Conservation (phyloP, 2,113 vertebrate species). For the Catharus bicknelli region DNA sequence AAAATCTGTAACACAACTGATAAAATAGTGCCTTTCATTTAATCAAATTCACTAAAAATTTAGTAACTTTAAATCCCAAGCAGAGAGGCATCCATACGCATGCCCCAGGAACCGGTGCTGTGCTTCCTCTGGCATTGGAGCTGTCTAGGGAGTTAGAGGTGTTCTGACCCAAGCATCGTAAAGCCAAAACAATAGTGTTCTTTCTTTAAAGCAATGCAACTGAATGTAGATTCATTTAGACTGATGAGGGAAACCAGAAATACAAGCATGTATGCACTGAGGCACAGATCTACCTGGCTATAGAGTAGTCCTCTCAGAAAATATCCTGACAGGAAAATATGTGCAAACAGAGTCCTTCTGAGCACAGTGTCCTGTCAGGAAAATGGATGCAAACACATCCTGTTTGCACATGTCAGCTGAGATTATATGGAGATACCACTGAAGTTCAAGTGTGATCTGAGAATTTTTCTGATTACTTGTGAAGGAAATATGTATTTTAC, state of each 20-base stretch:
- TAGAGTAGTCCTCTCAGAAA: neutral
- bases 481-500: neutral
- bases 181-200: neutral
- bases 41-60: neutral
- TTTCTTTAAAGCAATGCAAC: neutral
- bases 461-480: neutral
- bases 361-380: neutral
- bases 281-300: neutral
- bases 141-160: neutral
- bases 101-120: fast-evolving
- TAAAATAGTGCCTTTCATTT: neutral
- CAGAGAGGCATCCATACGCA: neutral
- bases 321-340: too few species aligned
- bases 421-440: neutral
- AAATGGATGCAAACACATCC: neutral
- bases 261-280: fast-evolving
- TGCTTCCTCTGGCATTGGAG: neutral
- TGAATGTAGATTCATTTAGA: neutral
- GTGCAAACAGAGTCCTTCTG: neutral
- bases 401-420: neutral
- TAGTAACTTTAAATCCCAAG: neutral
- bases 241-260: neutral
- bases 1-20: neutral
- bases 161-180: neutral
- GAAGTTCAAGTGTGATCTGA: neutral